Evolutionary conservation across 2,797 vertebrate genomes (phyloP), one percentile per base, ranked within the genome.

Genomic region (Liasis olivaceus): DNA sequence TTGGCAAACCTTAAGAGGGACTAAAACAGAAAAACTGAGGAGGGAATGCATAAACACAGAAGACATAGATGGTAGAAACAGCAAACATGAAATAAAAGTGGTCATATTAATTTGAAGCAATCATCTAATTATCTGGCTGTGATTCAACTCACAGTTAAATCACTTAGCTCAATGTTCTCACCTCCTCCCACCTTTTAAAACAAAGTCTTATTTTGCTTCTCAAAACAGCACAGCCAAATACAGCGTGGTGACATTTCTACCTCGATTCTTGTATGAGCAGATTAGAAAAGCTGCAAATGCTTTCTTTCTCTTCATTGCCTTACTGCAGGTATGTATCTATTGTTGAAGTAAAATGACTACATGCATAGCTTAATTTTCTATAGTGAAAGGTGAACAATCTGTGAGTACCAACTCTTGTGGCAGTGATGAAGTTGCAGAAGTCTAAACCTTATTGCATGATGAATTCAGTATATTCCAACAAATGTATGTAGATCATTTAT

Each of bases 251-350:
- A 99, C 99, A 63, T 99, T 99, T 97, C 98, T 99, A 97, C 99
- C 99, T 95, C 99, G 99, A 95, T 99, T 99, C 98, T 97, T 99
- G 96, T 99, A 99, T 47, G 99, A 99, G 98, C 99, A 99, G 98
- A 99, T 99, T 97, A 98, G 99, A 96, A 98, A 98, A 97, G 99
- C 99, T 92, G 99, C 99, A 96, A 99, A 99, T 93, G 99, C 99
- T 97, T 99, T 99, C 98, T 99, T 99, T 97, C 98, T 99, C 96
- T 99, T 99, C 98, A 99, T 99, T 97, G 99, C 99, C 97, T 99
- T 99, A 98, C 98, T 99, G 98, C 99, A 99, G 99, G 99, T 99
- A 98, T 87, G n/a, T 4, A 87, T 94, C 60, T 90, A 36, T 8
- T 58, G 69, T 22, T 81, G n/a, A 93, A 91, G 51, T 87, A 87